Evolutionary conservation across 1,140 invertebrate genomes (phyloP).

Genomic region (Trichonephila inaurata): DNA sequence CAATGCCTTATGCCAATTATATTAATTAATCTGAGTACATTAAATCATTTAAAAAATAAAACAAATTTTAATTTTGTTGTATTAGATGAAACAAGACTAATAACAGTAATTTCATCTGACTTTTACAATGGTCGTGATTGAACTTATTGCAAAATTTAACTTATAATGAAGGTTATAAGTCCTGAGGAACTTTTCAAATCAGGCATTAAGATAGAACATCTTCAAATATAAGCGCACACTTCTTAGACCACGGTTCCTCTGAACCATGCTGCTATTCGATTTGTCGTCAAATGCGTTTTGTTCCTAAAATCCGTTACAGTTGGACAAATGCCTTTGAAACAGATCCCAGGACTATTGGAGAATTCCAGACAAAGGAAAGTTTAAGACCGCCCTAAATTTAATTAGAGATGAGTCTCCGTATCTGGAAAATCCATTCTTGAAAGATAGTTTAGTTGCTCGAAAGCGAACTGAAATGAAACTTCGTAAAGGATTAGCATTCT

Average conservation of each 20-base stretch:
- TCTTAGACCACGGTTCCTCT: background rate
- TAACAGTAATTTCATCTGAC: no score
- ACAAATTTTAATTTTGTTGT: no score
- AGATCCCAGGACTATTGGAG: constrained; percentile 25
- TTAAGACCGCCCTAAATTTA: constrained; percentile 41
- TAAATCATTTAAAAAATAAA: no score
- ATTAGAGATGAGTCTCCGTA: constrained; percentile 34
- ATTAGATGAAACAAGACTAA: no score
- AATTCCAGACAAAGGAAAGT: constrained; percentile 48
- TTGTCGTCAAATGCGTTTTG: constrained; percentile 42
- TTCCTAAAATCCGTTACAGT: constrained; percentile 55
- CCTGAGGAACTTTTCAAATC: no score
- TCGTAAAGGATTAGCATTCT: constrained; percentile 15
- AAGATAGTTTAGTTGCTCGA: constrained; percentile 1
- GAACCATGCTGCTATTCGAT: background rate
- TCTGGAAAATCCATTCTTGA: constrained; percentile 35
- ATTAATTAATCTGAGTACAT: no score
- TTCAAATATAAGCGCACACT: background rate
- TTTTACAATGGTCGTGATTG: no score
- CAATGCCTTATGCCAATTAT: no score
- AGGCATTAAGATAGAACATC: no score
- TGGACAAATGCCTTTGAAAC: constrained; percentile 60
- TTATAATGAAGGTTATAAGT: no score
- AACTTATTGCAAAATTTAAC: no score
- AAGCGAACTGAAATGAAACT: constrained; percentile 21